Percentiles rank a stretch among this genome's conserved stretches.
Conservation (phyloP, 2,113 vertebrate species). For the Oriolus oriolus region DNA sequence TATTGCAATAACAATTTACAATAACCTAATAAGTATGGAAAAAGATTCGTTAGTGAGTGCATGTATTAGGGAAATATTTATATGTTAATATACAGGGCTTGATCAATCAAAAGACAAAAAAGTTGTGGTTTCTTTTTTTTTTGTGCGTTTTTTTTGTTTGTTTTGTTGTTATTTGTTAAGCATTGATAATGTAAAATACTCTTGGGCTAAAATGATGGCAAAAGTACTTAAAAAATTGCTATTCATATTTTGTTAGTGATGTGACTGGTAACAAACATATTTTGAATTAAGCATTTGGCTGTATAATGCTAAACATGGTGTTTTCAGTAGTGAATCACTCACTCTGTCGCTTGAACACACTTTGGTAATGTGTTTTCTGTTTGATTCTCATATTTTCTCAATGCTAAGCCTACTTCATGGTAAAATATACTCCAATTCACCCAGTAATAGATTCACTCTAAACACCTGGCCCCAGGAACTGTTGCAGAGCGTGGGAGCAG, state of each 20-base stretch:
- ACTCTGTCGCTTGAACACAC: not conserved
- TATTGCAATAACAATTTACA: not conserved
- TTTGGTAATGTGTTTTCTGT: not conserved
- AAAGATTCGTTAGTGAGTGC: constrained; percentile 1
- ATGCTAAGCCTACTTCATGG: not conserved
- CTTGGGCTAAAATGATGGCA: not conserved
- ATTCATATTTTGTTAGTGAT: constrained; percentile 3
- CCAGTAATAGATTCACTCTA: not conserved
- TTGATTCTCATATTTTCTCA: not conserved
- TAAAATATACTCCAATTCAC: not conserved
- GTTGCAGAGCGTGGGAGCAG: not conserved
- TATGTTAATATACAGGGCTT: constrained; percentile 11
- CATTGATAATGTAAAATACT: not conserved
- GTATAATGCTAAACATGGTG: not conserved
- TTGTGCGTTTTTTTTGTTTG: not conserved
- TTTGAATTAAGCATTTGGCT: not conserved
- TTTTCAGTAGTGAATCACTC: not conserved
- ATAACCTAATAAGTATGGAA: not conserved
- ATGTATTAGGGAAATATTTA: constrained; percentile 31
- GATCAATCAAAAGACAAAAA: constrained; percentile 18
- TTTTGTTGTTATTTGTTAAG: not conserved
- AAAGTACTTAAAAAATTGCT: not conserved
- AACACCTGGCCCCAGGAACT: not conserved
- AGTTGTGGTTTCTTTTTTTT: too few species aligned
- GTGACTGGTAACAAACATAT: not conserved